These are phyloP conservation scores for Hipposideros larvatus DNA, from an alignment of 2,797 vertebrate genomes.

Conservation along the genomic window DNA sequence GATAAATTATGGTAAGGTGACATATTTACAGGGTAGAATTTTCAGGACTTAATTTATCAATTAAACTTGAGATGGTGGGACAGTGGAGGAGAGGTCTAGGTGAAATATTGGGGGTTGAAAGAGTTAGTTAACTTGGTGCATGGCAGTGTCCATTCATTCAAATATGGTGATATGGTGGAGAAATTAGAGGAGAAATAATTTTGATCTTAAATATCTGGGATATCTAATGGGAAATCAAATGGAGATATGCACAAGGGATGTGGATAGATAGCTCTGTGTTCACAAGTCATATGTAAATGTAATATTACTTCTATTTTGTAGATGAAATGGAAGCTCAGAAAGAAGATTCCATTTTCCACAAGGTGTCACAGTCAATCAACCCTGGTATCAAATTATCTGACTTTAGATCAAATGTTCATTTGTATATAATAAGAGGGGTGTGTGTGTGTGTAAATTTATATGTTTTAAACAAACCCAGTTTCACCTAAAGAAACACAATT, in stretches of 20 bases:
- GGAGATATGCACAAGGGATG: not conserved
- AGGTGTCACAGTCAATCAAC: not conserved
- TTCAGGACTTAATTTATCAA: not conserved
- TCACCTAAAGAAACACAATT: not conserved
- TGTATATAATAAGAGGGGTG: not conserved
- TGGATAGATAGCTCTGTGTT: not conserved
- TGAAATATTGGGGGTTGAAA: not conserved
- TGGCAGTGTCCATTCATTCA: not conserved
- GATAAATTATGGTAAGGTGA: not conserved
- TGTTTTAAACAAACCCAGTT: not conserved
- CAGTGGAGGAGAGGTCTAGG: not conserved
- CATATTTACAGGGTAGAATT: not conserved
- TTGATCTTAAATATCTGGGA: not conserved
- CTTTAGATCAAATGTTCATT: not conserved
- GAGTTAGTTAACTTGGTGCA: not conserved
- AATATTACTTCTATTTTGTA: not conserved
- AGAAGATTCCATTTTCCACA: not conserved
- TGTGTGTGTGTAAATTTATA: not conserved
- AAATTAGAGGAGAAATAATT: not conserved
- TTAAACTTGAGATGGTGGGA: not conserved
- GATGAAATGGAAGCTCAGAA: not conserved
- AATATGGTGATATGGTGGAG: not conserved
- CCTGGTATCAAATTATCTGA: not conserved
- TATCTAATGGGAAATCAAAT: not conserved
- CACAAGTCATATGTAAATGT: conserved; percentile 18